These are phyloP conservation scores for Phenganax marumi DNA, from an alignment of 92 coral and sea anemone genomes.

Conservation along the genomic window DNA sequence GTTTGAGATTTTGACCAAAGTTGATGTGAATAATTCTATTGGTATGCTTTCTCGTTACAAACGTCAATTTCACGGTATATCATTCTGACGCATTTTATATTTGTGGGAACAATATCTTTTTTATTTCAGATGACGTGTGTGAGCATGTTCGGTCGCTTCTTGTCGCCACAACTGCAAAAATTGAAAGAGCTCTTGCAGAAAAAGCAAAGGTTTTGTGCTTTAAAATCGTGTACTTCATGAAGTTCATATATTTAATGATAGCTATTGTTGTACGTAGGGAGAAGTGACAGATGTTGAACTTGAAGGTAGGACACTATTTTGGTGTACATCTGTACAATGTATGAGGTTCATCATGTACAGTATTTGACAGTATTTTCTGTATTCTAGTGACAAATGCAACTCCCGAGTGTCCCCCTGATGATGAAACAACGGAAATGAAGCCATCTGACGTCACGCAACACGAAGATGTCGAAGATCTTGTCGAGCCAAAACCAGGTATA, in stretches of 20 bases:
- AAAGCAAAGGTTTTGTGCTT: not conserved
- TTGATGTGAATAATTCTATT: conserved; percentile 68
- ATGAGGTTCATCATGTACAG: not conserved
- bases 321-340: not conserved
- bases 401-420: conserved; percentile 5
- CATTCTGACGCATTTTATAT: not conserved
- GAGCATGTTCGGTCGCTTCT: conserved; percentile 78
- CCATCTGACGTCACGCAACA: conserved; percentile 6
- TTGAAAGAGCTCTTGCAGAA: conserved; percentile 18
- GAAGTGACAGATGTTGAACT: not conserved
- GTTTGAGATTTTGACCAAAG: conserved; percentile 74
- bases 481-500: not conserved
- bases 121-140: conserved; percentile 67
- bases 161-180: conserved; percentile 67
- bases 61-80: not conserved
- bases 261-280: not conserved
- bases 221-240: not conserved
- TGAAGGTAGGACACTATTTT: not conserved
- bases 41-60: conserved; percentile 45
- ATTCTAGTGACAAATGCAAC: conserved; percentile 12
- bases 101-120: not conserved
- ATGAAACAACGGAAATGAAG: not conserved
- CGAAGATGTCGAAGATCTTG: conserved; percentile 37
- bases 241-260: not conserved
- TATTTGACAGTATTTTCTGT: not conserved